Base-by-base conservation (phyloP, 2,797 vertebrate genomes). In the Arrhamphus sclerolepis region DNA sequence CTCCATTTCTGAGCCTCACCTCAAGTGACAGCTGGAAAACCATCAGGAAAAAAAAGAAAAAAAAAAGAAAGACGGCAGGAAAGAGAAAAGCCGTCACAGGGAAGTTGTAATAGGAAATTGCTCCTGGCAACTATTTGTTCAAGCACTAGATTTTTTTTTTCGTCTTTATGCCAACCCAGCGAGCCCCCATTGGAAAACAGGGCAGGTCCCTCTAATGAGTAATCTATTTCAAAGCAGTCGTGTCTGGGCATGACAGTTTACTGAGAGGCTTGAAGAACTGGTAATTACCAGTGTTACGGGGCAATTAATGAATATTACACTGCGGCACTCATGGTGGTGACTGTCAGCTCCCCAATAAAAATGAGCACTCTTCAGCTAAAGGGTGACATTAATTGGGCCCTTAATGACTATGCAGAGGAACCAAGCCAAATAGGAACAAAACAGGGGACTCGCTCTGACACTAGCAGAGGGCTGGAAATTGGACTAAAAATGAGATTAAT, bases 221-320 rank as follows among this genome's bases (percentile, higher is more conserved):
- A 98, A 98, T 98, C 96, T 97, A 96, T 98, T 97, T 97, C 96
- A 96, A 96, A 96, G 95, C 95, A 98, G 95, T 96, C 97, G 96
- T 98, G 97, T 97, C 97, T 98, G 97, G 96, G 96, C 97, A 98
- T 99, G 97, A 99, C 96, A 98, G 97, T 98, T 99, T 98, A 98
- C 97, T 95, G 97, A 98, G 97, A 98, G 95, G 94, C 96, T 97
- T 97, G 97, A 97, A 98, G 96, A 98, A 98, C 96, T 98, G 95
- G 96, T 98, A 99, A 99, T 99, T 98, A 98, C 96, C 97, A 98
- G 97, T 97, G 97, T 98, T 98, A 99, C 97, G 94, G 97, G 97
- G 97, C 97, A 99, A 99, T 99, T 99, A 99, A 99, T 98, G 97
- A 97, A 98, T 98, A 99, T 99, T 99, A 98, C 97, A 98, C 96